These are phyloP conservation scores for Melozone crissalis DNA, from an alignment of 2,113 vertebrate genomes.

Conservation along the genomic window DNA sequence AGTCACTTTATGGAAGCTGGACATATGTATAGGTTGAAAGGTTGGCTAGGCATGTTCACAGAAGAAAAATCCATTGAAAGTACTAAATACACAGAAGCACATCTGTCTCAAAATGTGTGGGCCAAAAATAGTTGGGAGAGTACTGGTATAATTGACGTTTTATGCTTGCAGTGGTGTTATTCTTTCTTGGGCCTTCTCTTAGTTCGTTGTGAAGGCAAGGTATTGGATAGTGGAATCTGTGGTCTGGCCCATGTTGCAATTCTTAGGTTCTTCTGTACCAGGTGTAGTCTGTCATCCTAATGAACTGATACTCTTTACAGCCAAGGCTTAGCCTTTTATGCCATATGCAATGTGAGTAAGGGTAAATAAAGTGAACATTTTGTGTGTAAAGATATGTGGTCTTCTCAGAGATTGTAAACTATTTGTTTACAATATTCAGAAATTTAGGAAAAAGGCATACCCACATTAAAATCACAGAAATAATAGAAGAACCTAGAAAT, in stretches of 20 bases:
- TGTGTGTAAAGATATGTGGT: not conserved
- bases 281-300: not conserved
- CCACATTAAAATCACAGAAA: not conserved
- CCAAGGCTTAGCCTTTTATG: not conserved
- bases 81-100: not conserved
- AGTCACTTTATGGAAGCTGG: not conserved
- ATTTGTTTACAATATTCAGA: not conserved
- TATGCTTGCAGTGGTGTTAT: not conserved
- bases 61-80: not conserved
- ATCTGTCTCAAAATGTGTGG: not conserved
- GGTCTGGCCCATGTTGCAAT: not conserved
- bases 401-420: not conserved
- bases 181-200: not conserved
- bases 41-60: not conserved
- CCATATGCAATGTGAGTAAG: not conserved
- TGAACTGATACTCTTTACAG: not conserved
- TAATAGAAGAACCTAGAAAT: not conserved
- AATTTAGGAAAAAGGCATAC: not conserved
- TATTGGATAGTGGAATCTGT: not conserved
- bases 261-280: not conserved
- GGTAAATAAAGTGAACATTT: not conserved
- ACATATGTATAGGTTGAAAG: not conserved
- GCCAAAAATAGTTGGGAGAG: not conserved
- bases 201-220: not conserved
- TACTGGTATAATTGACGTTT: not conserved